A percentile compares a stretch with the other conserved stretches of the same genome.
phyloP scores from a whole-genome alignment of 2,797 vertebrate genomes.

The Fundulus diaphanus region DNA sequence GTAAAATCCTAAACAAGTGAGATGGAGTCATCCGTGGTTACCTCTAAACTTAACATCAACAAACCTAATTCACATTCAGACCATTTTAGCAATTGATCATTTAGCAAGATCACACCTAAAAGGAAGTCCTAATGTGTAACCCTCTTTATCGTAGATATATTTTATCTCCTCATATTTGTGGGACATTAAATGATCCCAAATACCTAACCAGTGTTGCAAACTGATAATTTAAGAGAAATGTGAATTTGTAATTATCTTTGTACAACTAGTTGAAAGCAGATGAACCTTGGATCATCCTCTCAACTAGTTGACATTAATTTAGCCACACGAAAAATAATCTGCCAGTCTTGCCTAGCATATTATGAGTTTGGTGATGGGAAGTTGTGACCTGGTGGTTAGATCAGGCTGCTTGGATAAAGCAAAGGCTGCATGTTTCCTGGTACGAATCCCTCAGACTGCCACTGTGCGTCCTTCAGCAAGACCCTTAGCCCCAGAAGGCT shows the following conservation, averaged over 20 bases:
- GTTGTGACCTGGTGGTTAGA: too few species aligned
- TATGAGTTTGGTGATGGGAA: too few species aligned
- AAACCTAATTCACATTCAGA: background rate
- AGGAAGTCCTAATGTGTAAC: background rate
- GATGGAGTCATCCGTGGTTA: background rate
- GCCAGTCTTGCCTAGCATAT: background rate
- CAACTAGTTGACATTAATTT: background rate
- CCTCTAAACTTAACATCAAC: background rate
- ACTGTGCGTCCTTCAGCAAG: too few species aligned
- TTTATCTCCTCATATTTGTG: background rate
- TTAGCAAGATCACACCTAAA: background rate
- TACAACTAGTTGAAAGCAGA: background rate
- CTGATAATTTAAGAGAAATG: background rate
- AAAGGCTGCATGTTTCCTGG: too few species aligned
- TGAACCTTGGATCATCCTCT: background rate
- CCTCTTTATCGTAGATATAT: too few species aligned
- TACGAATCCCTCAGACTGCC: too few species aligned
- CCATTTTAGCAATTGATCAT: background rate
- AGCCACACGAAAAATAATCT: background rate
- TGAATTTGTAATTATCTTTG: background rate
- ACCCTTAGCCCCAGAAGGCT: too few species aligned
- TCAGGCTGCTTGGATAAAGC: too few species aligned
- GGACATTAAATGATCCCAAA: background rate
- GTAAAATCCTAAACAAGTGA: background rate
- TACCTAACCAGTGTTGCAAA: background rate